Evolutionary conservation across 2,888 invertebrate species (phyloP).

Genomic region (Hartigia nigra): DNA sequence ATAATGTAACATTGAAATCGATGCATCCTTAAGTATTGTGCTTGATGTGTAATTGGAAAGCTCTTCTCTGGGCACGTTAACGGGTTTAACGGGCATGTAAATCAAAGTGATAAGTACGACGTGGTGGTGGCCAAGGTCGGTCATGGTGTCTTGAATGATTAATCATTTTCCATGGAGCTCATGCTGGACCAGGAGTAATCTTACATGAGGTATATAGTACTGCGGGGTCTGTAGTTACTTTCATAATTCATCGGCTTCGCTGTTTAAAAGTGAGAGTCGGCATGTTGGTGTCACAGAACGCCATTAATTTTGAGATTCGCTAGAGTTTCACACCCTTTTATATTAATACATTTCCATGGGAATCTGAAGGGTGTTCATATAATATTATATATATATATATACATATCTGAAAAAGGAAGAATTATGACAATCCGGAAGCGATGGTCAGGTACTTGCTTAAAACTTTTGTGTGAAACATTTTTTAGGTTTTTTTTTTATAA

Average conservation of each 20-base stretch:
- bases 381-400: neutral
- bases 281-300: neutral
- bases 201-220: neutral
- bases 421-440: neutral
- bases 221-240: neutral
- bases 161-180: slow-evolving; percentile 38
- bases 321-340: neutral
- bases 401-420: neutral
- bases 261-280: neutral
- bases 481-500: neutral
- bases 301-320: neutral
- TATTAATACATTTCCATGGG: neutral
- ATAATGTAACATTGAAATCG: slow-evolving; percentile 27
- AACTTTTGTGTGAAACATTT: neutral
- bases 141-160: neutral
- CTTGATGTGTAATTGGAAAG: slow-evolving; percentile 30
- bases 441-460: neutral
- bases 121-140: slow-evolving; percentile 33
- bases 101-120: slow-evolving; percentile 49
- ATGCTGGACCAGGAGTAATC: neutral
- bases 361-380: neutral
- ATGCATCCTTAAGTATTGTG: slow-evolving; percentile 23
- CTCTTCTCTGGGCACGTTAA: slow-evolving; percentile 34
- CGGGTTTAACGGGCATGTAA: slow-evolving; percentile 47
- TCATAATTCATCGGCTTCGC: neutral